A percentile compares a stretch with the other conserved stretches of the same genome.
Conservation (phyloP, 2,113 vertebrate genomes). For the Rynchops niger region DNA sequence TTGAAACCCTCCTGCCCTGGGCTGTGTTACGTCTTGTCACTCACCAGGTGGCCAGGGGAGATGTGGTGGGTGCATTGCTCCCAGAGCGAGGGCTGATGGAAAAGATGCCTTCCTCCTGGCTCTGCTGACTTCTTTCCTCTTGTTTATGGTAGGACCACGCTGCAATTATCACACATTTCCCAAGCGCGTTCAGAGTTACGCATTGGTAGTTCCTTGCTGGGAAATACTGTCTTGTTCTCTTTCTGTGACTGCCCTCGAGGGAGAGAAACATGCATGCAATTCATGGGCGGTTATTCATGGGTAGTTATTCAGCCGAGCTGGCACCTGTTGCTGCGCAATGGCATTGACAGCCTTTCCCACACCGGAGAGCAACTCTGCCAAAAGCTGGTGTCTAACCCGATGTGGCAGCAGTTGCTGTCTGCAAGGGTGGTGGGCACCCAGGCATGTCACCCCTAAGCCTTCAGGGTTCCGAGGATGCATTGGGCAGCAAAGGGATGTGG, state of each 20-base stretch:
- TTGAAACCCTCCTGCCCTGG: background rate
- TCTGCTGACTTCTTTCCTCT: background rate
- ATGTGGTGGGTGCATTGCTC: accelerated
- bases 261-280: background rate
- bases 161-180: background rate
- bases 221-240: background rate
- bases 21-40: background rate
- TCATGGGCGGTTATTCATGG: background rate
- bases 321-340: background rate
- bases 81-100: background rate
- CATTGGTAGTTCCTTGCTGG: background rate
- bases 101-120: background rate
- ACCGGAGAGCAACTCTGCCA: background rate
- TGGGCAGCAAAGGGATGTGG: background rate
- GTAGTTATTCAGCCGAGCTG: background rate
- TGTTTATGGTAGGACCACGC: background rate
- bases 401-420: background rate
- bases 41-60: background rate
- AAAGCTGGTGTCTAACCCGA: background rate
- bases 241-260: background rate
- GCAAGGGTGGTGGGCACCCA: background rate
- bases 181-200: background rate
- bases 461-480: background rate
- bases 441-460: accelerated
- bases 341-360: background rate